phyloP scores from a whole-genome alignment of 2,797 vertebrate species.

The Phrynocephalus vlangalii region DNA sequence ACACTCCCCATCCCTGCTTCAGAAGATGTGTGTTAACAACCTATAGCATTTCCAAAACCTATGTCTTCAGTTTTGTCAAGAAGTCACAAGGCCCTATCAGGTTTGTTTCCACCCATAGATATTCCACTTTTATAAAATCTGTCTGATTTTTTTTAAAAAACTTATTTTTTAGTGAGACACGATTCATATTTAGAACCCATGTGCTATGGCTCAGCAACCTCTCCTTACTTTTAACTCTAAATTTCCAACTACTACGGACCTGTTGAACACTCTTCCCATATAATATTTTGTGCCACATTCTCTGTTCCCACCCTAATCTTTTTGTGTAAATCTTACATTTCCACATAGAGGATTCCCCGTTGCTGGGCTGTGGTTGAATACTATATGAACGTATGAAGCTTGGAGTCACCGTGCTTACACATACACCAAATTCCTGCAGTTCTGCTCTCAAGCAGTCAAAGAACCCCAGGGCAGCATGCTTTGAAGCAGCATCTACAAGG shows the following conservation, averaged over 20 bases:
- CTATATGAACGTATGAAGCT: conserved; percentile 87
- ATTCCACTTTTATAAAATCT: not conserved
- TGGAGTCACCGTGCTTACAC: conserved; percentile 92
- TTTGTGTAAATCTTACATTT: conserved; percentile 82
- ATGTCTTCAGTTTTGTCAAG: not conserved
- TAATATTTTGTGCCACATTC: not conserved
- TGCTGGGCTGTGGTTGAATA: conserved; percentile 68
- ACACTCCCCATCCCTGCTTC: not conserved
- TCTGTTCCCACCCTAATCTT: not conserved
- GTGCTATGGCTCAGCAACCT: not conserved
- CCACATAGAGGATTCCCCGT: conserved; percentile 80
- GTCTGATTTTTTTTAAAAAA: not conserved
- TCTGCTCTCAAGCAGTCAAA: conserved; percentile 95
- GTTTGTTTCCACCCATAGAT: not conserved
- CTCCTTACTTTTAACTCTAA: not conserved
- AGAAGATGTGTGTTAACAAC: not conserved
- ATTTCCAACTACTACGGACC: not conserved
- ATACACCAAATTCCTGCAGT: conserved; percentile 91
- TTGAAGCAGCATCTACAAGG: conserved; percentile 89
- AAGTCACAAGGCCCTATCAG: not conserved
- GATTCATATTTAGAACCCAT: not conserved
- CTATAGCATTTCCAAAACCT: no score
- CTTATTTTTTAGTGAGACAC: not conserved
- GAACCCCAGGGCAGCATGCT: conserved; percentile 93
- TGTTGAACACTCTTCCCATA: not conserved